Evolutionary conservation across 2,797 vertebrate species (phyloP), one percentile per base, ranked within the genome.

Genomic region (Mionectes olivaceus): DNA sequence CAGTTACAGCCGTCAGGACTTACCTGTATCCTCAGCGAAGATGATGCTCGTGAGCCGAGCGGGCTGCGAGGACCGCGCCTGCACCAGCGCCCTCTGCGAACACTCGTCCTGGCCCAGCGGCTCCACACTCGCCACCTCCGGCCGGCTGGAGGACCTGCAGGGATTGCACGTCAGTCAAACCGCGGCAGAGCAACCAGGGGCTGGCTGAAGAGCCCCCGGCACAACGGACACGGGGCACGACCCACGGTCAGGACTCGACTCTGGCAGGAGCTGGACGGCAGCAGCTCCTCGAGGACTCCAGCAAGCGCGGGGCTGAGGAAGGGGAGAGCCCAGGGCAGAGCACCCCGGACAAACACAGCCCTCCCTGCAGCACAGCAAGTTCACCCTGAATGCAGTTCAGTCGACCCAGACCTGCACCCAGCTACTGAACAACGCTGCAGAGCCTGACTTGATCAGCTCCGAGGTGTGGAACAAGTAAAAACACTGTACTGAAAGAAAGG

Each of bases 1-100:
- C 4, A 35, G 67, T 21, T 37, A 49, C 17, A n/a, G 3, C 17
- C 41, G n/a, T 52, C 21, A 89, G 49, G 73, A 97, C 96, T 98
- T 97, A 99, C 99, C 98, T 64, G 99, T 96, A 83, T 99, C 99
- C 97, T 99, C 99, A 7, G 99, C 99, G 22, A 99, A 98, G 95
- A 99, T 99, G 95, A 99, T 99, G 93, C 99, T 99, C 76, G 99
- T 99, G 83, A 99, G 97, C 18, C 98, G 97, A 2, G 96, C 95
- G 18, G 98, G 97, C 89, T 99, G 99, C 1, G 98, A 98, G 85
- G 99, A 98, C 15, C 98, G 98, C 18, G 99, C 99, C 97, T 99
- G 99, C 15, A 99, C 98, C 75, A 99, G 95, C 1, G 99, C 99
- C 46, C 84, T 98, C 91, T 97, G 98, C 7, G 99, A 99, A 94